Conservation (phyloP, 2,888 invertebrate genomes). For the Macrophya annulata region DNA sequence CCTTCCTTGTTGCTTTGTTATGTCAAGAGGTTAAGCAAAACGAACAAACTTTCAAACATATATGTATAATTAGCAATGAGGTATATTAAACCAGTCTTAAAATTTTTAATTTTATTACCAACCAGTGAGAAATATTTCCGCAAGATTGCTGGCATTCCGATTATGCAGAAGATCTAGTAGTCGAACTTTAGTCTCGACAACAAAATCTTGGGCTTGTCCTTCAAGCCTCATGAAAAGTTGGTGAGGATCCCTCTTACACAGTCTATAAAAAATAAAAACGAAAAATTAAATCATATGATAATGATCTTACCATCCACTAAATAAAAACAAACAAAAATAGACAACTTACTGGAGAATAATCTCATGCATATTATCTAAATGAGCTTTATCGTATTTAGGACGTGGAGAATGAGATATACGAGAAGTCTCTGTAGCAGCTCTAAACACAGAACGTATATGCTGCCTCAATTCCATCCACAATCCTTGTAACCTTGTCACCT, state of each 20-base stretch:
- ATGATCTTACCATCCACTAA: not conserved
- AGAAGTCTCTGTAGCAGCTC: conserved; percentile 73
- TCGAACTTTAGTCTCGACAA: conserved; percentile 84
- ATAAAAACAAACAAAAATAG: not conserved
- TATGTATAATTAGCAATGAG: not conserved
- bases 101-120: conserved; percentile 58
- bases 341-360: conserved; percentile 79
- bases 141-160: conserved; percentile 80
- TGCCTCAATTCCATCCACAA: conserved; percentile 80
- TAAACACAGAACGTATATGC: conserved; percentile 79
- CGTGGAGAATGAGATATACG: conserved; percentile 64
- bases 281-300: not conserved
- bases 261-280: conserved; percentile 71
- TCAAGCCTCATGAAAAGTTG: conserved; percentile 85
- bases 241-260: conserved; percentile 83
- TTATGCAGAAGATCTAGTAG: conserved; percentile 81
- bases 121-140: conserved; percentile 81
- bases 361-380: conserved; percentile 75
- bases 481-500: conserved; percentile 79
- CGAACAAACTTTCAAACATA: not conserved
- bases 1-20: not conserved
- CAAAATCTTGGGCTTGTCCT: conserved; percentile 84
- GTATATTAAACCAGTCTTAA: not conserved
- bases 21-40: not conserved
- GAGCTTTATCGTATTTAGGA: conserved; percentile 66